phyloP scores from a whole-genome alignment of 2,888 invertebrate species.

The Eupithecia inturbata region DNA sequence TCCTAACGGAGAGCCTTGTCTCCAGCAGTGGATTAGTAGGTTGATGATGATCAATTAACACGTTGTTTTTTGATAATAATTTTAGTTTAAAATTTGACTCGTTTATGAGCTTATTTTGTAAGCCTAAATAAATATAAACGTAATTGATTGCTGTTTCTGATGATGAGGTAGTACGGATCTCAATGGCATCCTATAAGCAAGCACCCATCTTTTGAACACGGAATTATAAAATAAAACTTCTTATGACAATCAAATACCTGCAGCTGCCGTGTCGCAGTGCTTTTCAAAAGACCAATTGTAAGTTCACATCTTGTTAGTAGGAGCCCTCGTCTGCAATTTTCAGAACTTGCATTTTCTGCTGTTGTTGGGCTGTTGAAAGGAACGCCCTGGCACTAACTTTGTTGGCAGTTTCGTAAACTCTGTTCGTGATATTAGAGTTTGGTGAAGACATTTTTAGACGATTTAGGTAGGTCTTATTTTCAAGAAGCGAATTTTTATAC shows the following conservation, averaged over 20 bases:
- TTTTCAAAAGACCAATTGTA: slow-evolving; percentile 50
- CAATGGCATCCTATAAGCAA: no score
- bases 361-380: slow-evolving; percentile 36
- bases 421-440: slow-evolving; percentile 24
- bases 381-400: slow-evolving; percentile 37
- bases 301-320: slow-evolving; percentile 48
- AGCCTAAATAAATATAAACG: no score
- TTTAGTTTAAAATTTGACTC: no score
- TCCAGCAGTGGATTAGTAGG: no score
- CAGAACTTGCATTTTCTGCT: slow-evolving; percentile 41
- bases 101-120: no score
- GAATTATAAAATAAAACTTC: not conserved
- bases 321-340: slow-evolving; percentile 45
- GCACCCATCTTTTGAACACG: not conserved
- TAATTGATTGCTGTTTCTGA: no score
- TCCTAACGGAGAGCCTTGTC: no score
- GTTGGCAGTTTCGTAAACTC: slow-evolving; percentile 37
- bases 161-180: no score
- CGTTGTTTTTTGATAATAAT: no score
- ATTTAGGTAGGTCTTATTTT: not conserved
- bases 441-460: slow-evolving; percentile 10
- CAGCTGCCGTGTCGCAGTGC: slow-evolving; percentile 35
- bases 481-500: no score
- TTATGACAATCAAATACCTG: slow-evolving; percentile 15
- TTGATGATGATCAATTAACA: no score